phyloP scores from a whole-genome alignment of 2,888 invertebrate species.

The Holacanthella duospinosa region DNA sequence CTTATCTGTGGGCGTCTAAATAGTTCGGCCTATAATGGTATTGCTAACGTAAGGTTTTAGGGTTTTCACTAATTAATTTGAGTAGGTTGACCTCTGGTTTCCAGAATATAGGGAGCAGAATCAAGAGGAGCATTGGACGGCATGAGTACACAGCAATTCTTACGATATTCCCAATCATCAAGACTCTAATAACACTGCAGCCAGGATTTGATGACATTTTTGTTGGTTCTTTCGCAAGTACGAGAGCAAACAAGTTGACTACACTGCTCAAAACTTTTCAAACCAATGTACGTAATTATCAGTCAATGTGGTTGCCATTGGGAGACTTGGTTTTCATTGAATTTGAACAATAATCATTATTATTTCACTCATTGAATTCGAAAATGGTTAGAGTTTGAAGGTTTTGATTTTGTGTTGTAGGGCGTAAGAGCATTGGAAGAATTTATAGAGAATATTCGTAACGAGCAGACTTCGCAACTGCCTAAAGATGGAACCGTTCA shows the following conservation, averaged over 20 bases:
- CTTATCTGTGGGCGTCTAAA: no score
- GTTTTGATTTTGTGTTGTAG: conserved; percentile 47
- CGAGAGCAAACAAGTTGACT: conserved; percentile 44
- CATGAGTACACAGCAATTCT: conserved; percentile 71
- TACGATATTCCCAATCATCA: conserved; percentile 70
- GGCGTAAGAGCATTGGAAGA: conserved; percentile 83
- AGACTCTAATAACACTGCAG: conserved; percentile 62
- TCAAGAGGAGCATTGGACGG: conserved; percentile 61
- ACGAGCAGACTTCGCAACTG: conserved; percentile 65
- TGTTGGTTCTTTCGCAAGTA: conserved; percentile 58
- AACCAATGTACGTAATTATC: conserved; percentile 21
- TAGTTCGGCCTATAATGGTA: background rate
- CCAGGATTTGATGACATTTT: conserved; percentile 70
- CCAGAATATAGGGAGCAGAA: conserved; percentile 59
- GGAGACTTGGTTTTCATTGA: no score
- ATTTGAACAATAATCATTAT: no score
- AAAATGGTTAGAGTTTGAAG: background rate
- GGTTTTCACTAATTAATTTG: conserved; percentile 7
- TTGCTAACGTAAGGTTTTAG: background rate
- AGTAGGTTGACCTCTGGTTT: conserved; percentile 39
- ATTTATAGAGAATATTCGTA: conserved; percentile 76
- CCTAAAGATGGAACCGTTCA: conserved; percentile 97
- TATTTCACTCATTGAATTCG: no score
- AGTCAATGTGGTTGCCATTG: no score
- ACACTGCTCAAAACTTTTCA: conserved; percentile 33